phyloP scores from a whole-genome alignment of 2,888 invertebrate genomes.

The Amphipoea oculea region DNA sequence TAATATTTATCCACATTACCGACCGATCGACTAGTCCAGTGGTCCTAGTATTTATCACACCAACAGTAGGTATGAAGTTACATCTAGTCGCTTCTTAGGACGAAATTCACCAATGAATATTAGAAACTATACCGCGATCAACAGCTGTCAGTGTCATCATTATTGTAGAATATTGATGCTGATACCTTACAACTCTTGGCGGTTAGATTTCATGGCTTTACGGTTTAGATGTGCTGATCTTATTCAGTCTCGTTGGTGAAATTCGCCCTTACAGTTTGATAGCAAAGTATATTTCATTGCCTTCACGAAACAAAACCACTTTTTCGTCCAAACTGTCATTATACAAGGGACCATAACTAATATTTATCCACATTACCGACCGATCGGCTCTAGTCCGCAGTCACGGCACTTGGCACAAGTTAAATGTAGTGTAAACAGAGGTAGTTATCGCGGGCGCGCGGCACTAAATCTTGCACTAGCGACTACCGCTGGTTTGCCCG shows the following conservation, averaged over 20 bases:
- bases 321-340: constrained; percentile 58
- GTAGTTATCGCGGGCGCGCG: constrained; percentile 85
- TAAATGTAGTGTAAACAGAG: constrained; percentile 89
- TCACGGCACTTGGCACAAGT: constrained; percentile 84
- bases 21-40: constrained; percentile 68
- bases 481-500: constrained; percentile 66
- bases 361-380: constrained; percentile 71
- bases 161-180: background rate
- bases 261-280: background rate
- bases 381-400: constrained; percentile 73
- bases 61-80: background rate
- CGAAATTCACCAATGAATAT: background rate
- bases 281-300: constrained; percentile 1
- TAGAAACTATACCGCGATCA: background rate
- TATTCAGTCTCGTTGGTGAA: background rate
- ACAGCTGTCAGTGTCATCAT: background rate
- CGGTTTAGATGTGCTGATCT: background rate
- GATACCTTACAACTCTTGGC: background rate
- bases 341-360: constrained; percentile 70
- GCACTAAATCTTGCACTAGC: constrained; percentile 83
- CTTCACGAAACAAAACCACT: background rate
- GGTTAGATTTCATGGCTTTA: no score
- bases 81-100: background rate
- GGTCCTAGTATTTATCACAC: background rate
- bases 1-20: constrained; percentile 71